Evolutionary conservation across 1,140 invertebrate genomes (phyloP), one percentile per base, ranked within the genome.

Genomic region (Listronotus oregonensis): DNA sequence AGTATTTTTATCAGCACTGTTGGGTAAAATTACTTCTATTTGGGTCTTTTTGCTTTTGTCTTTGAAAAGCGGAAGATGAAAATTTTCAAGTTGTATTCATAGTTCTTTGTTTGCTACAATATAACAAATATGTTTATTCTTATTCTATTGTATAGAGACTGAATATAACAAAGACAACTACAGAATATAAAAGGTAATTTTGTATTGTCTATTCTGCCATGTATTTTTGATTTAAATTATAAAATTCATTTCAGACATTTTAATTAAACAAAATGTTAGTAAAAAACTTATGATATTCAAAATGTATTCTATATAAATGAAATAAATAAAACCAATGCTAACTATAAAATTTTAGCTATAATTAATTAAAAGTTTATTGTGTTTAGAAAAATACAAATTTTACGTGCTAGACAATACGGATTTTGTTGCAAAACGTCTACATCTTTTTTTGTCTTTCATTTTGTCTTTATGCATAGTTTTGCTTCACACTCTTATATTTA

Each of bases 91-190:
- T 59, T 59, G 46, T 59, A 43, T 59, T 59, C 57, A 59, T 59
- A n/a, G 57, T 59, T 59, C 57, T 59, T 59, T 59, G 57, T 59
- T 59, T 59, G 44, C 57, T 49, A 27, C 57, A 49, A 59, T 47
- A 59, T 59, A 59, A 59, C 57, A 59, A 59, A 59, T 59, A 59
- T 59, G 57, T 44, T 59, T 59, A 59, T 59, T 59, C 57, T 59
- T 59, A 59, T 59, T 59, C 44, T 59, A 59, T 59, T 59, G 57
- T 59, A 59, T 59, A 49, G 21, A 37, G 57, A 59, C 43, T 47
- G 34, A 59, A 44, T 43, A 44, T 59, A 59, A 59, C 42, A 59
- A 59, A 43, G 57, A 49, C 57, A 44, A 21, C 31, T 40, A 59
- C 18, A 59, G 31, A 59, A 43, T 59, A 49, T 59, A 37, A 59